Evolutionary conservation across 2,797 vertebrate species (phyloP).

Genomic region (Typhlichthys eigenmanni): DNA sequence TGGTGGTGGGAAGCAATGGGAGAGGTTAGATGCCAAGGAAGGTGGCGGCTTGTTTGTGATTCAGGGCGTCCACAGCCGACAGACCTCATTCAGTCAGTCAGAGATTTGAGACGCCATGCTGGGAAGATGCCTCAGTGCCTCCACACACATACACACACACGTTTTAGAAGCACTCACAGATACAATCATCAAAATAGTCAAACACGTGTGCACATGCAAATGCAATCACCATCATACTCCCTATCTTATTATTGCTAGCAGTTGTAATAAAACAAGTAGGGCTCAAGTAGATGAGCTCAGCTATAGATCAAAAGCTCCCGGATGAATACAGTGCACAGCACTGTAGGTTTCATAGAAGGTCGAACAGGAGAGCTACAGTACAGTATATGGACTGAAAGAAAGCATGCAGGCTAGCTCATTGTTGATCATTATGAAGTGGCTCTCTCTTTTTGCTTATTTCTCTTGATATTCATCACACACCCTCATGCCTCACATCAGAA

Average conservation of each 20-base stretch:
- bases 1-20: too few species aligned
- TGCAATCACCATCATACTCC: background rate
- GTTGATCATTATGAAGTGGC: background rate
- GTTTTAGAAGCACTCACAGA: background rate
- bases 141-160: background rate
- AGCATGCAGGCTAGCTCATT: background rate
- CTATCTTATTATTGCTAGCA: background rate
- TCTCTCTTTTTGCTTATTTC: background rate
- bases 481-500: too few species aligned
- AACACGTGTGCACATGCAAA: background rate
- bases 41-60: too few species aligned
- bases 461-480: background rate
- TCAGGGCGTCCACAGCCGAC: background rate
- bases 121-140: too few species aligned
- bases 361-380: background rate
- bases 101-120: background rate
- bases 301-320: conserved; percentile 57
- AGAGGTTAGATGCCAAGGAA: too few species aligned
- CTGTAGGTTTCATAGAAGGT: conserved; percentile 35
- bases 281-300: conserved; percentile 31
- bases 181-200: background rate
- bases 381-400: background rate
- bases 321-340: conserved; percentile 55
- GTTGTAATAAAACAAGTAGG: background rate
- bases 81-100: conserved; percentile 1